Evolutionary conservation across 2,113 vertebrate genomes (phyloP).

Genomic region (Pterocles gutturalis): DNA sequence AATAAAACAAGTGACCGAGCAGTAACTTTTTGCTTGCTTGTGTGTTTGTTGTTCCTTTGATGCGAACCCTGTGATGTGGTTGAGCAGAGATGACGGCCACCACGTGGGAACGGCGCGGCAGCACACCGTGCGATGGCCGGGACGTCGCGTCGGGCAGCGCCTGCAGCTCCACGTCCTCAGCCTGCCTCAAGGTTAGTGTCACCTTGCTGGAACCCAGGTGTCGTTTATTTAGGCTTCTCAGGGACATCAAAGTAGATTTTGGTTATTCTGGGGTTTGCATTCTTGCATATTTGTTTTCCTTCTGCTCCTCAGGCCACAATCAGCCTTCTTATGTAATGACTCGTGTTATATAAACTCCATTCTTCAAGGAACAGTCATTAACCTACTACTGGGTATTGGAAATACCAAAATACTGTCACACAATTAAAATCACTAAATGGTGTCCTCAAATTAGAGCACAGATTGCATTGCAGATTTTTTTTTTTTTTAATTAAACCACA

Average conservation of each 20-base stretch:
- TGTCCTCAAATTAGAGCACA: slow-evolving; percentile 68
- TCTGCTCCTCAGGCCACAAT: slow-evolving; percentile 37
- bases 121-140: rapidly evolving
- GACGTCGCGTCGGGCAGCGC: neutral
- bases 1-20: rapidly evolving
- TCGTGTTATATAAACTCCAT: slow-evolving; percentile 66
- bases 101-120: neutral
- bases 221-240: neutral
- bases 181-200: neutral
- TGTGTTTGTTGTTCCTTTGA: rapidly evolving
- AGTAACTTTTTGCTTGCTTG: neutral
- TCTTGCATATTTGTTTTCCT: slow-evolving; percentile 3
- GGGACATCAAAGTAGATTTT: neutral
- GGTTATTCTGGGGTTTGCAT: neutral
- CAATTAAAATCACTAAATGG: slow-evolving; percentile 70
- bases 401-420: slow-evolving; percentile 69
- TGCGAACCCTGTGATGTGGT: rapidly evolving
- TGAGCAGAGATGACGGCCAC: rapidly evolving
- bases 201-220: neutral
- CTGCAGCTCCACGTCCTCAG: neutral
- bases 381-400: slow-evolving; percentile 66
- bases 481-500: neutral
- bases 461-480: slow-evolving; percentile 9
- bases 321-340: slow-evolving; percentile 63
- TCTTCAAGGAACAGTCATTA: slow-evolving; percentile 73